phyloP scores from a whole-genome alignment of 2,888 invertebrate genomes.

The Lithophane socia region DNA sequence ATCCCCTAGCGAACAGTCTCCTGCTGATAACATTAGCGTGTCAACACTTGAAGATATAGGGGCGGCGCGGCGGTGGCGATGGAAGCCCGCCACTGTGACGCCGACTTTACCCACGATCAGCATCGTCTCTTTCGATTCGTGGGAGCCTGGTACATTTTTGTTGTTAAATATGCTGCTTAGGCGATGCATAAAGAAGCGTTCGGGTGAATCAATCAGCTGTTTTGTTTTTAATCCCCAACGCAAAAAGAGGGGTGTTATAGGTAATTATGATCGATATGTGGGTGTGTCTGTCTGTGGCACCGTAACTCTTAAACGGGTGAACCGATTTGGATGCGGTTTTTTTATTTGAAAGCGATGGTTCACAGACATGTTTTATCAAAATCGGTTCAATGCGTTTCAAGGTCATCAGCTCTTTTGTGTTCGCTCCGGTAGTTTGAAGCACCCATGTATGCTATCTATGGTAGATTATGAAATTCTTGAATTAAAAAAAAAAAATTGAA shows the following conservation, averaged over 20 bases:
- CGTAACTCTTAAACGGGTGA: too few relatives aligned
- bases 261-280: too few relatives aligned
- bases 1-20: slow-evolving; percentile 54
- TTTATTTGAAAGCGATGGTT: too few relatives aligned
- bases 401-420: neutral
- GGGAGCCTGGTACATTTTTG: slow-evolving; percentile 61
- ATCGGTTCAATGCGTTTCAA: too few relatives aligned
- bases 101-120: slow-evolving; percentile 33
- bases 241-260: too few relatives aligned
- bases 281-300: too few relatives aligned
- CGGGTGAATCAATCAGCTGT: neutral
- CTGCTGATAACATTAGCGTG: slow-evolving; percentile 56
- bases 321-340: too few relatives aligned
- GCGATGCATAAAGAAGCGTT: slow-evolving; percentile 6
- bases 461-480: too few relatives aligned
- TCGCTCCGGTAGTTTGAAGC: too few relatives aligned
- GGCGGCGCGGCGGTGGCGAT: slow-evolving; percentile 1
- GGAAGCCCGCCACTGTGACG: slow-evolving; percentile 53
- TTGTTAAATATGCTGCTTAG: slow-evolving; percentile 63
- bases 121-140: slow-evolving; percentile 37
- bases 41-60: slow-evolving; percentile 51
- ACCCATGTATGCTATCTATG: too few relatives aligned
- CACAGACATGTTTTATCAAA: too few relatives aligned
- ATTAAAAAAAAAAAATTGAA: too few relatives aligned
- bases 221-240: neutral